These are phyloP conservation scores for Torymus texanus DNA, from an alignment of 2,888 invertebrate genomes.

Conservation along the genomic window DNA sequence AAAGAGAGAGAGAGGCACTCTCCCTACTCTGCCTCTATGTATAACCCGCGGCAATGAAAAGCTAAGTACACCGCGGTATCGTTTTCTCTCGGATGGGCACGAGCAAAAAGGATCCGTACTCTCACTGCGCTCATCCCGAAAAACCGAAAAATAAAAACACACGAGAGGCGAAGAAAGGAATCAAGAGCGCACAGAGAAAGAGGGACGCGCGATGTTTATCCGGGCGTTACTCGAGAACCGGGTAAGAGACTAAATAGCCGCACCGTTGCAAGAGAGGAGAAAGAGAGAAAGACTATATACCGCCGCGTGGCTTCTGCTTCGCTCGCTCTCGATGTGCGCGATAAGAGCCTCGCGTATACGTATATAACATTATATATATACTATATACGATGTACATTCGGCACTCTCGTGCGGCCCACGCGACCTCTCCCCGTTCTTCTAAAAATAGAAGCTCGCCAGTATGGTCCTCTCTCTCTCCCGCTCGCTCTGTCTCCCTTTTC, in stretches of 20 bases:
- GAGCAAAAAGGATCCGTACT: not conserved
- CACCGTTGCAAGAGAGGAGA: not conserved
- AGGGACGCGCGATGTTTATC: slow-evolving; percentile 46
- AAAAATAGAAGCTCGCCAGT: slow-evolving; percentile 66
- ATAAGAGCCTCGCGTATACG: slow-evolving; percentile 46
- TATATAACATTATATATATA: not conserved
- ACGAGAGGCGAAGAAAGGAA: slow-evolving; percentile 26
- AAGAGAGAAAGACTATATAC: too few species aligned
- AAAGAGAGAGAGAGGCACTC: too few species aligned
- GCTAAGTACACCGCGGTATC: too few species aligned
- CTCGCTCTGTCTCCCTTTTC: too few species aligned
- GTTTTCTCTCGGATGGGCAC: too few species aligned
- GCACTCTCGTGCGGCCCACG: slow-evolving; percentile 63
- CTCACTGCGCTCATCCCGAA: not conserved
- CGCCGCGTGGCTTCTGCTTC: not conserved
- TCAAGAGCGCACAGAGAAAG: slow-evolving; percentile 23
- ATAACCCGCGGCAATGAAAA: too few species aligned
- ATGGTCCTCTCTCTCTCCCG: slow-evolving; percentile 54
- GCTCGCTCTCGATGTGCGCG: slow-evolving; percentile 2
- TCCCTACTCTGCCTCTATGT: too few species aligned
- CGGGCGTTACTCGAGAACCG: slow-evolving; percentile 34
- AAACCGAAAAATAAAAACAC: not conserved
- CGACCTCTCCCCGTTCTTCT: slow-evolving; percentile 62
- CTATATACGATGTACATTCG: too few species aligned
- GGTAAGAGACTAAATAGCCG: slow-evolving; percentile 37